Base-by-base conservation (phyloP, 2,888 invertebrate genomes). In the Andrena dorsata region DNA sequence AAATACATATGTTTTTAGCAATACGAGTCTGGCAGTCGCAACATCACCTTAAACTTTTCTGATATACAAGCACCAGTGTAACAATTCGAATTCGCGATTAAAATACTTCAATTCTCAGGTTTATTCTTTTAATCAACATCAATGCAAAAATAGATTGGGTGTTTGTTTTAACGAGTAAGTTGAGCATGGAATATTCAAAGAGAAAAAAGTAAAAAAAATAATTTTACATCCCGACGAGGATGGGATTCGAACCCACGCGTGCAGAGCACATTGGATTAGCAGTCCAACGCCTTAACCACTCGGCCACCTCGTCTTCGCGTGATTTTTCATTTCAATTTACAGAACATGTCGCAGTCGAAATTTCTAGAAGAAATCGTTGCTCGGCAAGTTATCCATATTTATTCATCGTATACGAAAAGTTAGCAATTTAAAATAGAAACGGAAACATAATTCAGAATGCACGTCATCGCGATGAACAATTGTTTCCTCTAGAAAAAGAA, bases 201-300 rank as follows among this genome's bases (percentile, higher is more conserved):
- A 28, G 30, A 30, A 20, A n/a, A n/a, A 13, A n/a, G 10, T 5
- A 51, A 73, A 60, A 61, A 79, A 79, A 77, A 47, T 30, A 28
- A 47, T 74, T 10, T 64, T 47, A 32, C 6, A 32, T 77, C 41
- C 41, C 93, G 93, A 93, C 93, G 93, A 93, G 93, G 93, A 93
- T 93, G 93, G 93, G 93, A 93, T 93, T 93, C 93, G 93, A 93
- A 94, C 93, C 93, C 93, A 93, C 93, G 93, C 93, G 94, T 94
- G 93, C 93, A 94, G 94, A 93, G 93, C 94, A 94, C 94, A 94
- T 94, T 94, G 94, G 94, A 94, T 94, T 94, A 94, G 94, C 94
- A 94, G 94, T 94, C 94, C 94, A 94, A 94, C 94, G 94, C 94
- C 94, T 94, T 94, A 94, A 94, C 94, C 94, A 94, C 94, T 94